Conservation (phyloP, 2,113 vertebrate species). For the Dicaeum eximium region DNA sequence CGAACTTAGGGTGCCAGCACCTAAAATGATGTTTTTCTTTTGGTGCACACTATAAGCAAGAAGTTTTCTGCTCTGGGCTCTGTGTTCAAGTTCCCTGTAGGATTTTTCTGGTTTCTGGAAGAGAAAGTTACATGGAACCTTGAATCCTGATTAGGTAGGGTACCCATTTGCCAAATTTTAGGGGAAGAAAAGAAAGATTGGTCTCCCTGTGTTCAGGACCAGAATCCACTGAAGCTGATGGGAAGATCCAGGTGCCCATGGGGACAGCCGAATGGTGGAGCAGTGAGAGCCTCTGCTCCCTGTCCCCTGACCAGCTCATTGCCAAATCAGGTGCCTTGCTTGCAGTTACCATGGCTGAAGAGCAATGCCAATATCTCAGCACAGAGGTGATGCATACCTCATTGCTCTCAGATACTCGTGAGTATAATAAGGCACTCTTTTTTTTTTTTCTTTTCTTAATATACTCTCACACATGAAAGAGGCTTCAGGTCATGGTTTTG, state of each 20-base stretch:
- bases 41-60: not conserved
- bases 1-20: not conserved
- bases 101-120: not conserved
- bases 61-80: not conserved
- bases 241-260: accelerated
- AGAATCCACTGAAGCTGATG: not conserved
- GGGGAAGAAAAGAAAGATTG: not conserved
- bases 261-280: accelerated
- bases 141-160: not conserved
- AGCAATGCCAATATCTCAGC: not conserved
- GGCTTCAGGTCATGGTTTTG: not conserved
- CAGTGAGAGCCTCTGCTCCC: accelerated
- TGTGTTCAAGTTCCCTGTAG: not conserved
- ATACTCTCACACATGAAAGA: not conserved
- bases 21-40: not conserved
- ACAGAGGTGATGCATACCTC: not conserved
- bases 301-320: not conserved
- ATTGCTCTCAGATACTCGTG: not conserved
- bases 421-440: not conserved
- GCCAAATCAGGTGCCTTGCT: not conserved
- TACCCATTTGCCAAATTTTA: not conserved
- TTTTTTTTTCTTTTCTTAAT: not conserved
- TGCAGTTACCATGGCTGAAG: not conserved
- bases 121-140: not conserved
- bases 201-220: not conserved